Evolutionary conservation across 2,113 vertebrate species (phyloP).

Genomic region (Rallus limicola): DNA sequence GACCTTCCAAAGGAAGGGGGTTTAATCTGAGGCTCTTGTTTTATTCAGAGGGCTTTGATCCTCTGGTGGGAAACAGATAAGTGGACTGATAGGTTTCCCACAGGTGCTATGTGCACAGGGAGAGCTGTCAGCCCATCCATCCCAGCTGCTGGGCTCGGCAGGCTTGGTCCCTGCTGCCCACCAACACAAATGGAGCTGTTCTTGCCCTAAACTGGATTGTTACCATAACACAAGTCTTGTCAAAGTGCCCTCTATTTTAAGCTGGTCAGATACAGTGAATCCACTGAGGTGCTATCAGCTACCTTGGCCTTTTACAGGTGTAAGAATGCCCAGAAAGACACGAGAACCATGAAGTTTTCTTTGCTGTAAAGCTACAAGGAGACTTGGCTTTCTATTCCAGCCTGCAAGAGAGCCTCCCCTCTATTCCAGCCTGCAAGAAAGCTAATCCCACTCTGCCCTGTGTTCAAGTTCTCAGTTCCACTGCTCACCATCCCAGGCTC

Average conservation of each 20-base stretch:
- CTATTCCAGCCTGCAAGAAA: background rate
- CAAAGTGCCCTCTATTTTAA: background rate
- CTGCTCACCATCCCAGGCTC: background rate
- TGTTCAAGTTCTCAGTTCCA: background rate
- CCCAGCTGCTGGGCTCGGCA: background rate
- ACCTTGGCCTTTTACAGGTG: background rate
- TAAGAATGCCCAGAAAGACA: background rate
- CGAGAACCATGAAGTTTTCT: background rate
- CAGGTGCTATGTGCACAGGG: rapidly evolving
- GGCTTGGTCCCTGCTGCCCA: background rate
- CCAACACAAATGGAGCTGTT: background rate
- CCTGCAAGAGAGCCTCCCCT: background rate
- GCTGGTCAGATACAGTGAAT: background rate
- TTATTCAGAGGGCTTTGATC: background rate
- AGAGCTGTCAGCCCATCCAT: background rate
- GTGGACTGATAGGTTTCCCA: background rate
- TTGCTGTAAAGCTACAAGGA: background rate
- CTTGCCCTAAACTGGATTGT: background rate
- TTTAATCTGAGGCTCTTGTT: background rate
- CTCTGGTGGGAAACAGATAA: background rate
- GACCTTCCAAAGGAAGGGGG: background rate
- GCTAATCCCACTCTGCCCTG: background rate
- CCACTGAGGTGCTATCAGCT: background rate
- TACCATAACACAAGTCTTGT: background rate
- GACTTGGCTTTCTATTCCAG: background rate